phyloP scores from a whole-genome alignment of 2,797 vertebrate genomes.

The Channallabes apus region DNA sequence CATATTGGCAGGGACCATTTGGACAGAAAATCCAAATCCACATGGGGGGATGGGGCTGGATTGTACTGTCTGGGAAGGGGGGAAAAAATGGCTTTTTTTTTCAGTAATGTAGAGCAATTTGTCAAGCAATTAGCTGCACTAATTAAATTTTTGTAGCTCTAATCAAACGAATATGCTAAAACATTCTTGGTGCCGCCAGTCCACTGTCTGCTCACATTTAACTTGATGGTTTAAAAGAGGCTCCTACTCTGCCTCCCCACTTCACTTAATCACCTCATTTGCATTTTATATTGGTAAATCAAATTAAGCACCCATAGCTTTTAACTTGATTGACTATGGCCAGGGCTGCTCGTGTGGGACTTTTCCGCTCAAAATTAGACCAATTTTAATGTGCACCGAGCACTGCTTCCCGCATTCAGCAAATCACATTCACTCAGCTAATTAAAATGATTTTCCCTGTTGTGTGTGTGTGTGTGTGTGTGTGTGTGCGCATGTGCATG shows the following conservation, averaged over 20 bases:
- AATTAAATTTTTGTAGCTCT: conserved; percentile 97
- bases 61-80: conserved; percentile 46
- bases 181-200: conserved; percentile 94
- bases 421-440: conserved; percentile 98
- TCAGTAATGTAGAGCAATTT: conserved; percentile 92
- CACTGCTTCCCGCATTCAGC: conserved; percentile 84
- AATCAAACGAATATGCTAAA: conserved; percentile 99
- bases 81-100: conserved; percentile 76
- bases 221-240: conserved; percentile 98
- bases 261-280: conserved; percentile 99
- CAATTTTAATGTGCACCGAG: conserved; percentile 94
- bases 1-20: conserved; percentile 92
- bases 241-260: conserved; percentile 87
- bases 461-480: conserved; percentile 58
- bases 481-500: neutral
- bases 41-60: conserved; percentile 66
- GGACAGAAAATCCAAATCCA: conserved; percentile 83
- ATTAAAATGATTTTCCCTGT: conserved; percentile 91
- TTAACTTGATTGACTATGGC: conserved; percentile 99
- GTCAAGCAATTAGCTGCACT: conserved; percentile 94
- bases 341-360: conserved; percentile 95
- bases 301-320: conserved; percentile 99
- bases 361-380: conserved; percentile 98
- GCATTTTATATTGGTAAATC: conserved; percentile 99
- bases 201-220: conserved; percentile 96